These are phyloP conservation scores for Oryctes rhinoceros DNA, from an alignment of 1,140 invertebrate species.

Conservation along the genomic window DNA sequence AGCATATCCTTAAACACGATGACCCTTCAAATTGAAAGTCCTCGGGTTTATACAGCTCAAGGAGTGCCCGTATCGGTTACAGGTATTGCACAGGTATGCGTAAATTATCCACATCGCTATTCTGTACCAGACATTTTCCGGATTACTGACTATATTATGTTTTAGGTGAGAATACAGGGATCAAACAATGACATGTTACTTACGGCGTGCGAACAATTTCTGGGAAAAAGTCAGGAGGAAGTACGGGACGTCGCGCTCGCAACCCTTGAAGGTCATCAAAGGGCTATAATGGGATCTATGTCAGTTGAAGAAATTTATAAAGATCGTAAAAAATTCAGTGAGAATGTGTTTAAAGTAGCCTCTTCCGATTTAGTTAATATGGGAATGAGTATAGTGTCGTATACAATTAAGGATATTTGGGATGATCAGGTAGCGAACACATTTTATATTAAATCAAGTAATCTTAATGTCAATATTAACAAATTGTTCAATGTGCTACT, in stretches of 20 bases:
- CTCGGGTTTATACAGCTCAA: constrained; percentile 91
- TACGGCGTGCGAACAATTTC: constrained; percentile 93
- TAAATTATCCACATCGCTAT: constrained; percentile 56
- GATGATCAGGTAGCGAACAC: constrained; percentile 85
- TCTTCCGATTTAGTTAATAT: constrained; percentile 94
- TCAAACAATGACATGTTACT: constrained; percentile 94
- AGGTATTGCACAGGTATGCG: constrained; percentile 84
- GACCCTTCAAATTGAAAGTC: constrained; percentile 88
- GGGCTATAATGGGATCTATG: constrained; percentile 98
- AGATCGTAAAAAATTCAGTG: constrained; percentile 96
- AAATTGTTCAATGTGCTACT: no score
- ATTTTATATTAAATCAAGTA: neutral
- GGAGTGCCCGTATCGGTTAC: constrained; percentile 95
- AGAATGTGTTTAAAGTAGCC: constrained; percentile 91
- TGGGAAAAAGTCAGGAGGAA: constrained; percentile 87
- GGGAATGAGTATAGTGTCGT: constrained; percentile 96
- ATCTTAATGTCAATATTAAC: no score
- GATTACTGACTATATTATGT: constrained; percentile 42
- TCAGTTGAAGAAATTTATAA: constrained; percentile 98
- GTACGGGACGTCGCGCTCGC: constrained; percentile 91
- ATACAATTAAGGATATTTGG: constrained; percentile 94
- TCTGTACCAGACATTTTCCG: neutral
- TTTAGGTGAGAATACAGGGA: constrained; percentile 92
- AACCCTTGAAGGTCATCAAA: constrained; percentile 94
- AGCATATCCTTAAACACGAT: constrained; percentile 94